Conservation (phyloP, 2,113 vertebrate species). For the Marmota flaviventris region DNA sequence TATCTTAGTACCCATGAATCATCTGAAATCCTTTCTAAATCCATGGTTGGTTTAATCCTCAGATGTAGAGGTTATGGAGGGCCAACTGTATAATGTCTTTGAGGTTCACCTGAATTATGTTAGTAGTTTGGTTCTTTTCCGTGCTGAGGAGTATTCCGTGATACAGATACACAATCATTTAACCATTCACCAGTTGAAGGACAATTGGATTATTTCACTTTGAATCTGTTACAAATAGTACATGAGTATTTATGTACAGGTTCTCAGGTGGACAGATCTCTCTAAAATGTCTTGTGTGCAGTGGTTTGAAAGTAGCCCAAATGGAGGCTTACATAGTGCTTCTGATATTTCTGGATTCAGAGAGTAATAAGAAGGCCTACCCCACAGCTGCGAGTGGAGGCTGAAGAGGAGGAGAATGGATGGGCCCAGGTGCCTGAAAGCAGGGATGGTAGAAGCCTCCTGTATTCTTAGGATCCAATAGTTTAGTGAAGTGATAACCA, state of each 20-base stretch:
- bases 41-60: background rate
- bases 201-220: background rate
- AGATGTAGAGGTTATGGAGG: background rate
- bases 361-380: background rate
- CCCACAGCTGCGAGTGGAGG: too few relatives aligned
- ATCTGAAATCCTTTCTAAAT: background rate
- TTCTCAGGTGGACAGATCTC: background rate
- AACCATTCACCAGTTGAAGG: background rate
- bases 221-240: background rate
- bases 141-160: background rate
- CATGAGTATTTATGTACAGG: background rate
- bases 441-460: background rate
- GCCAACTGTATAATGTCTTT: background rate
- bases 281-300: background rate
- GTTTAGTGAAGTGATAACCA: background rate
- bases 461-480: background rate
- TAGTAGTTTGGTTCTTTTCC: background rate
- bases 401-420: too few relatives aligned
- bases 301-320: background rate
- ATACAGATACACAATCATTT: background rate
- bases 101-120: background rate
- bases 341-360: background rate
- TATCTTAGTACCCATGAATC: background rate
- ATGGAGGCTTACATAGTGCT: background rate
- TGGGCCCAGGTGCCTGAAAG: background rate